phyloP scores from a whole-genome alignment of 2,113 vertebrate genomes.

The Procavia capensis region DNA sequence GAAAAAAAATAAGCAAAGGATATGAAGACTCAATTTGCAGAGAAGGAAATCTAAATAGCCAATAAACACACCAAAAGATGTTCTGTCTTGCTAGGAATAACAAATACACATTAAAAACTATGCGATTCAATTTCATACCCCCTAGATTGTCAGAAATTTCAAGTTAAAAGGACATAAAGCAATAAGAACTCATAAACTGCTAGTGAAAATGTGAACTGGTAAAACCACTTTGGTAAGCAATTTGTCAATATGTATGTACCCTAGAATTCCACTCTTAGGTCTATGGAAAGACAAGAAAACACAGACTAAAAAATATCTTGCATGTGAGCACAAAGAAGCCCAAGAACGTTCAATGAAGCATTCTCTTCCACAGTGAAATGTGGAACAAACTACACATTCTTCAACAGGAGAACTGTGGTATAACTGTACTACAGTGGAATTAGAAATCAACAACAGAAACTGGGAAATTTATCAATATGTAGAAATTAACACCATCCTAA shows the following conservation, averaged over 20 bases:
- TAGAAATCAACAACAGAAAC: constrained; percentile 10
- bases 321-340: background rate
- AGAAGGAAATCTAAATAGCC: background rate
- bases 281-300: too few relatives aligned
- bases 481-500: constrained; percentile 9
- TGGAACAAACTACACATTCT: background rate
- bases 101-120: background rate
- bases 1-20: constrained; percentile 11
- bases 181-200: background rate
- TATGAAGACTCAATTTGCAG: background rate
- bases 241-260: background rate
- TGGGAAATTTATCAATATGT: constrained; percentile 8
- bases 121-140: background rate
- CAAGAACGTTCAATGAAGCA: background rate
- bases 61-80: background rate
- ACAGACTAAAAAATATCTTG: background rate
- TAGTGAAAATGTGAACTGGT: background rate
- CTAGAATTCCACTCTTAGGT: background rate
- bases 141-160: background rate
- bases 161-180: background rate
- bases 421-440: background rate
- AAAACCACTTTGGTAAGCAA: background rate
- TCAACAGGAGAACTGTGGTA: background rate
- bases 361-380: background rate
- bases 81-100: background rate